Evolutionary conservation across 2,888 invertebrate genomes (phyloP), one percentile per base, ranked within the genome.

Genomic region (Polymixis flavicincta): DNA sequence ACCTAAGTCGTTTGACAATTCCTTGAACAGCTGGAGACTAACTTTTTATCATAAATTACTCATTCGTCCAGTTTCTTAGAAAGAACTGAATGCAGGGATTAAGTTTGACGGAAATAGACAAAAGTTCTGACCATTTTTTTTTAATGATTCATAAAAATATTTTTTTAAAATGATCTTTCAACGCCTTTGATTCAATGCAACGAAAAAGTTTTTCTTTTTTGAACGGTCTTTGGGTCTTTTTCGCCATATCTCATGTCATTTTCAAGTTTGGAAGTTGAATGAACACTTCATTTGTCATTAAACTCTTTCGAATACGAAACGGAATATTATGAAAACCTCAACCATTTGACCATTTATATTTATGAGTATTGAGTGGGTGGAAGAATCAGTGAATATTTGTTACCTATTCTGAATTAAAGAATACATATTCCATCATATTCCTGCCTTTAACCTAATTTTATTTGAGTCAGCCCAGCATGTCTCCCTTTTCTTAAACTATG

Each of bases 1-100:
- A 37, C 37, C 37, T 37, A 61, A 65, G 57, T 65, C 17, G 61
- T 65, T 37, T 22, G 22, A 57, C 52, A 57, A 66, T 75, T 75
- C 69, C 8, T 19, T 61, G 70, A 78, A 86, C 42, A 9, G 37
- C n/a, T 19, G 25, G 3, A 50, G n/a, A 67, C 45, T 37, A 59
- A 52, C 28, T 71, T 86, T 81, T 80, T 74, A 71, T 72, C n/a
- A 22, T 45, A 54, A 25, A 45, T 83, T 80, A 77, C 63, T 86
- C 84, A 86, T 65, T 63, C 28, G 32, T 64, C n/a, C 22, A n/a
- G 64, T 65, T 82, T 82, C 74, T 64, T 8, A 19, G 84, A 79
- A 82, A 22, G 0, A 67, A 37, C 19, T 83, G 64, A 65, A 79
- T 83, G 19, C 25, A 71, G 25, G 54, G 50, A 57, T 74, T 74